Conservation (phyloP, 2,113 vertebrate species). For the Melanerpes aurifrons region DNA sequence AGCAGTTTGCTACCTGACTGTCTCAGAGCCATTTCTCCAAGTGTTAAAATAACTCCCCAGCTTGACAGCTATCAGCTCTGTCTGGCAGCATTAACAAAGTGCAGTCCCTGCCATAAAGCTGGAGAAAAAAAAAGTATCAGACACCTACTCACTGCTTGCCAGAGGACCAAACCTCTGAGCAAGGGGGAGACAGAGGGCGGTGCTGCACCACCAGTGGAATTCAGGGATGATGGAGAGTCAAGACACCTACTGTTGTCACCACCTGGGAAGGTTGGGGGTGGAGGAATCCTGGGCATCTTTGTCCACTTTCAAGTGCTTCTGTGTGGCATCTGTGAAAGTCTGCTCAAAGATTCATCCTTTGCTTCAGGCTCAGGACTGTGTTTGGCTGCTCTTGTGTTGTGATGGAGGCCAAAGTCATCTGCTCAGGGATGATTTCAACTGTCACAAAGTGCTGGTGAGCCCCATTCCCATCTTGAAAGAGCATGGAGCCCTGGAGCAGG, state of each 20-base stretch:
- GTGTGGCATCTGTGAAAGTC: background rate
- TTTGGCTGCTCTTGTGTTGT: background rate
- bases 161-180: conserved; percentile 59
- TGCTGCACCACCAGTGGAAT: background rate
- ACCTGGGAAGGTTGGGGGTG: background rate
- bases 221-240: conserved; percentile 13
- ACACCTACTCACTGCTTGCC: conserved; percentile 53
- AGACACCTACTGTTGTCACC: background rate
- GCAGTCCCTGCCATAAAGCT: conserved; percentile 52
- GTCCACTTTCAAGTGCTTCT: background rate
- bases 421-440: background rate
- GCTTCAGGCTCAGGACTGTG: background rate
- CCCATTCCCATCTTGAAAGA: background rate
- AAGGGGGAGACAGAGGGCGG: conserved; percentile 49
- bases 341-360: background rate
- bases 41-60: conserved; percentile 60
- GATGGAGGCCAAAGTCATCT: background rate
- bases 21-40: conserved; percentile 60
- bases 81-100: conserved; percentile 68
- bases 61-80: conserved; percentile 64
- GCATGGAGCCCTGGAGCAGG: no score
- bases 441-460: background rate
- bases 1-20: conserved; percentile 65
- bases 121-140: conserved; percentile 48
- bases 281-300: conserved; percentile 6